Percentiles rank a stretch among this genome's conserved stretches.
Conservation (phyloP, 1,140 invertebrate genomes). For the Piezodorus guildinii region DNA sequence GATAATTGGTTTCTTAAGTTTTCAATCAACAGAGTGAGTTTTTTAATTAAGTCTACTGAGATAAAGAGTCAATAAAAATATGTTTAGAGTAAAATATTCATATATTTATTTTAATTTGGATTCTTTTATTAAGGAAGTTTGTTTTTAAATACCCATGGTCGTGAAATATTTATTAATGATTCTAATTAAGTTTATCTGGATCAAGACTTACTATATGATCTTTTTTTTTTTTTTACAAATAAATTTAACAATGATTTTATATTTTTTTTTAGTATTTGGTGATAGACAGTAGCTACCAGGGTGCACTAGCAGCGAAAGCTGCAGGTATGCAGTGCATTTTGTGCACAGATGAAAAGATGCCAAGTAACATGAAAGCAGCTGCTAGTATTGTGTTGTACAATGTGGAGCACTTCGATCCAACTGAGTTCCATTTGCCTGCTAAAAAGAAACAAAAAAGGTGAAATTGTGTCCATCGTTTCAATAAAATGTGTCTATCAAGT, state of each 20-base stretch:
- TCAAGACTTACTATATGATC: background rate
- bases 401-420: background rate
- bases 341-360: background rate
- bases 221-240: background rate
- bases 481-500: background rate
- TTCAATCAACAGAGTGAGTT: no score
- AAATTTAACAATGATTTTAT: no score
- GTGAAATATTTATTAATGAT: no score
- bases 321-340: constrained; percentile 3
- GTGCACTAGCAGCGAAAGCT: background rate
- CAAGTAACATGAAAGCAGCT: background rate
- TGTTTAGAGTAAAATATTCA: no score
- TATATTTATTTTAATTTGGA: no score
- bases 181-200: no score
- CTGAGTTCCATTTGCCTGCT: background rate
- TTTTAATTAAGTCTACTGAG: no score
- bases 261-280: background rate
- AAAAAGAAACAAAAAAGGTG: background rate
- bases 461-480: background rate
- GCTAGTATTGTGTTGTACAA: background rate
- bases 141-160: no score
- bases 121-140: no score
- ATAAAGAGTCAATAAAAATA: no score
- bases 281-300: background rate
- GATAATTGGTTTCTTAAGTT: no score